Percentiles rank a stretch among this genome's conserved stretches.
phyloP scores from a whole-genome alignment of 2,888 invertebrate species.

The Drosophila barbarae region DNA sequence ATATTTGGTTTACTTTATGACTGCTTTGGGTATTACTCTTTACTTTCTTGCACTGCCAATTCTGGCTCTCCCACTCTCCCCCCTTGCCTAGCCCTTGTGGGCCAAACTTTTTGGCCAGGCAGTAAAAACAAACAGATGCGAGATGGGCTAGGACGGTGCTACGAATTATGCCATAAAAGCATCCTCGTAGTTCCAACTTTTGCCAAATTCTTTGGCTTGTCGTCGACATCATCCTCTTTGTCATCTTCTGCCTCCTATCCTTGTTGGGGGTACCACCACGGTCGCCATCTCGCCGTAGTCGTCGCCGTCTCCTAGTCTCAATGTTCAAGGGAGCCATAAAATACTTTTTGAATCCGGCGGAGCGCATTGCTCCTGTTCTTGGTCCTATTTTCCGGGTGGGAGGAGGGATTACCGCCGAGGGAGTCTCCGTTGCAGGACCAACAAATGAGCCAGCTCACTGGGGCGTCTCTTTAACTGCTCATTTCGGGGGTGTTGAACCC shows the following conservation, averaged over 20 bases:
- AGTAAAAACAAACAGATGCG: conserved; percentile 57
- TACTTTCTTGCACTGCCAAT: conserved; percentile 70
- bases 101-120: conserved; percentile 47
- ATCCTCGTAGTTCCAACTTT: conserved; percentile 50
- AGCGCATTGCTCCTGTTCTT: conserved; percentile 26
- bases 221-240: conserved; percentile 46
- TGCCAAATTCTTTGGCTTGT: conserved; percentile 51
- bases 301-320: conserved; percentile 54
- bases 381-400: conserved; percentile 14
- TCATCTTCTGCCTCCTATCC: conserved; percentile 7
- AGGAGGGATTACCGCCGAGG: conserved; percentile 38
- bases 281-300: conserved; percentile 31
- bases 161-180: conserved; percentile 72
- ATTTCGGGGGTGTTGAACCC: conserved; percentile 37
- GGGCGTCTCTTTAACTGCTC: conserved; percentile 35
- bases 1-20: conserved; percentile 73
- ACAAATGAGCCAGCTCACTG: conserved; percentile 45
- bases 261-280: neutral
- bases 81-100: neutral
- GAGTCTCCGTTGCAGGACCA: conserved; percentile 37
- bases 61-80: conserved; percentile 30
- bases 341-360: conserved; percentile 46
- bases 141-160: conserved; percentile 38
- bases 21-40: conserved; percentile 74
- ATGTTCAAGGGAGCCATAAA: conserved; percentile 71